Base-by-base conservation (phyloP, 2,797 vertebrate genomes). In the Poliocrania exsul region DNA sequence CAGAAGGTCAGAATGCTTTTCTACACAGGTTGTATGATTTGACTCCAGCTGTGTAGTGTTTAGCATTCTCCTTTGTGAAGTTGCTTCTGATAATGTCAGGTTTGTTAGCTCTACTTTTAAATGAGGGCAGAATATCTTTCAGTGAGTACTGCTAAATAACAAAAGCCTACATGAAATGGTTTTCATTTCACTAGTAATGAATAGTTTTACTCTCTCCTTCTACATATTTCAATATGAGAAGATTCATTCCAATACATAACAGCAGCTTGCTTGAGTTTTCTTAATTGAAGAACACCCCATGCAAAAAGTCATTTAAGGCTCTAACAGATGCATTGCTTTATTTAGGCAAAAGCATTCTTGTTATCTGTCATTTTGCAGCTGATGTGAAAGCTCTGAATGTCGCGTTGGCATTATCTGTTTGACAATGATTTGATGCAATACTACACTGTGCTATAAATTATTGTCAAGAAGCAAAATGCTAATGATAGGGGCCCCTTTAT, bases 381-480 rank as follows among this genome's bases (percentile, higher is more conserved):
- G 81, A 97, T 93, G 93, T 81, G 82, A 97, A 95, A 92, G 77
- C 79, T 95, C 94, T 93, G 92, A 96, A 89, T 17, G 35, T 87
- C 61, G 38, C 49, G 8, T 62, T 96, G 94, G 84, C 86, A 95
- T 98, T 97, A 97, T 96, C 95, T 78, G n/a, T 93, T 87, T 96
- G 96, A 97, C 97, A 98, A 79, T 75, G 87, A 96, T 91, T 96
- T 95, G 92, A 83, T 83, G 84, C 82, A 81, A 42, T 29, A 70
- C 46, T 81, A 83, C 42, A 58, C 67, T 65, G 19, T 56, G 51
- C 88, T 94, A 84, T 91, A 97, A 97, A 98, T 98, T 97, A 97
- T 81, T 95, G 97, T 97, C 97, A 96, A 93, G 94, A 97, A 93
- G 66, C 64, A 96, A 97, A 96, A 93, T 90, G 92, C 82, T 97